These are phyloP conservation scores for Gavialis gangeticus DNA, from an alignment of 2,113 vertebrate species.

Conservation along the genomic window DNA sequence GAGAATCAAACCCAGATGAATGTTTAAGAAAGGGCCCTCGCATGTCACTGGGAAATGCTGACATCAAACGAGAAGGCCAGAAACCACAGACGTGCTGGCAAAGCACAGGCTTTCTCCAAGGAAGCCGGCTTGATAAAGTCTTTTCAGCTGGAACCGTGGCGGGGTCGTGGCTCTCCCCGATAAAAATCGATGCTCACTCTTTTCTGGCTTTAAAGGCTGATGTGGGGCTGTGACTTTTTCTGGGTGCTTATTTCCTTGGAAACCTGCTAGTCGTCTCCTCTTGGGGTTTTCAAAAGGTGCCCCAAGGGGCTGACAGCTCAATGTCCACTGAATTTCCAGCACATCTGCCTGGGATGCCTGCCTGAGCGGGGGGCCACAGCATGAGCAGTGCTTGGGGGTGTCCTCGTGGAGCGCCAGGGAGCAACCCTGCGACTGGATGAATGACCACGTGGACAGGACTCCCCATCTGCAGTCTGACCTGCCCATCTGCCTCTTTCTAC, in stretches of 20 bases:
- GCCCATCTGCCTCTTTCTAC: too few relatives aligned
- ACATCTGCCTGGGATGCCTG: not conserved
- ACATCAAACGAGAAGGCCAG: not conserved
- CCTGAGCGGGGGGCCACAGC: too few relatives aligned
- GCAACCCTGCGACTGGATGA: too few relatives aligned
- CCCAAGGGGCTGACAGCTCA: not conserved
- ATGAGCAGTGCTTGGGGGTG: too few relatives aligned
- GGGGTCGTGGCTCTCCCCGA: not conserved
- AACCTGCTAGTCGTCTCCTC: not conserved
- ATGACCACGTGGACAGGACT: too few relatives aligned
- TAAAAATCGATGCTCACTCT: not conserved
- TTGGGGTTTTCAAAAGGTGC: not conserved
- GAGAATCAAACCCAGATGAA: rapidly evolving
- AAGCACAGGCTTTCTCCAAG: not conserved
- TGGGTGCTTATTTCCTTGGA: not conserved
- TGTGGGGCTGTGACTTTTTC: not conserved
- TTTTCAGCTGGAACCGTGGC: not conserved
- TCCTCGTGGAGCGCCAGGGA: too few relatives aligned
- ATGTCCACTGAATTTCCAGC: not conserved
- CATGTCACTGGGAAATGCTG: not conserved
- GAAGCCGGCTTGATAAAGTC: not conserved
- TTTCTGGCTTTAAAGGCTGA: not conserved
- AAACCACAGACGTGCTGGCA: not conserved
- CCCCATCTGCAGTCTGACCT: too few relatives aligned
- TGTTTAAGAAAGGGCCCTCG: not conserved